Percentiles rank a stretch among this genome's conserved stretches.
phyloP scores from a whole-genome alignment of 2,113 vertebrate species.

The human region GRCh38 chr4:148800001-148800500 shows the following conservation, averaged over 20 bases:
- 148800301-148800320: not conserved
- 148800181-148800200: not conserved
- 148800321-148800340: not conserved
- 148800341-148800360: not conserved
- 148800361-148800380: not conserved
- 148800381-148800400: not conserved
- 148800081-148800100: not conserved
- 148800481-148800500: conserved; percentile 60
- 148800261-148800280: not conserved
- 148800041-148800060: conserved; percentile 10
- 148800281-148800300: not conserved
- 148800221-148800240: not conserved
- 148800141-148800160: not conserved
- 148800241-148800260: not conserved
- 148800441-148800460: conserved; percentile 43
- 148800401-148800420: not conserved
- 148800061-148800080: not conserved
- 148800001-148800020: not conserved
- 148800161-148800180: not conserved
- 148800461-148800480: conserved; percentile 49
- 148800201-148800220: not conserved
- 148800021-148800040: not conserved
- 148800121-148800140: not conserved
- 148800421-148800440: conserved; percentile 1
- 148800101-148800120: not conserved